phyloP scores from a whole-genome alignment of 1,140 invertebrate species.

The Pseudomyrmex gracilis region DNA sequence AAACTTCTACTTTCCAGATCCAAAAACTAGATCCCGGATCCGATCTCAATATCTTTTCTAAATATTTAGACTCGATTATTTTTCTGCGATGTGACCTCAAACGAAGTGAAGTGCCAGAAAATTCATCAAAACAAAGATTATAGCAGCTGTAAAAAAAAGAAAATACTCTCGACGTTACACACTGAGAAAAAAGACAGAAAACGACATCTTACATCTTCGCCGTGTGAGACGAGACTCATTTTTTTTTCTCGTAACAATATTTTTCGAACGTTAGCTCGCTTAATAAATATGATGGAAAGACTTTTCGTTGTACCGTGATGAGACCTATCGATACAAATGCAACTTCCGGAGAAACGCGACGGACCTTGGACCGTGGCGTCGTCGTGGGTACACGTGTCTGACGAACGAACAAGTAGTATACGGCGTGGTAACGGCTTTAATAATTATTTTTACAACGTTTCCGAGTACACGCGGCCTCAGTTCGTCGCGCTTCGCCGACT shows the following conservation, averaged over 20 bases:
- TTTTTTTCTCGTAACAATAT: neutral
- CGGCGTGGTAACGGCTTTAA: conserved; percentile 83
- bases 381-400: conserved; percentile 73
- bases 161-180: no score
- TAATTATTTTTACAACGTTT: conserved; percentile 87
- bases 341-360: conserved; percentile 38
- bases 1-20: no score
- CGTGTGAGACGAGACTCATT: neutral
- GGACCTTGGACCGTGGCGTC: conserved; percentile 47
- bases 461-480: conserved; percentile 83
- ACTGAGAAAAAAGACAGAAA: neutral
- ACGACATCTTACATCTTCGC: neutral
- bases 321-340: conserved; percentile 6
- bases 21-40: no score
- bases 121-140: conserved; percentile 9
- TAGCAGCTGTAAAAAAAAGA: neutral
- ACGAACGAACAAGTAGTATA: conserved; percentile 77
- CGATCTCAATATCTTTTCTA: no score
- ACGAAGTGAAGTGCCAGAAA: no score
- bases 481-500: conserved; percentile 84
- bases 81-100: neutral
- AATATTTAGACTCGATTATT: neutral
- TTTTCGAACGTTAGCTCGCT: neutral
- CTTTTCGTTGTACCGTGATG: neutral
- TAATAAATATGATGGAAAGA: neutral